These are phyloP conservation scores for Chirona hameri DNA, from an alignment of 2,888 invertebrate genomes.

Conservation along the genomic window DNA sequence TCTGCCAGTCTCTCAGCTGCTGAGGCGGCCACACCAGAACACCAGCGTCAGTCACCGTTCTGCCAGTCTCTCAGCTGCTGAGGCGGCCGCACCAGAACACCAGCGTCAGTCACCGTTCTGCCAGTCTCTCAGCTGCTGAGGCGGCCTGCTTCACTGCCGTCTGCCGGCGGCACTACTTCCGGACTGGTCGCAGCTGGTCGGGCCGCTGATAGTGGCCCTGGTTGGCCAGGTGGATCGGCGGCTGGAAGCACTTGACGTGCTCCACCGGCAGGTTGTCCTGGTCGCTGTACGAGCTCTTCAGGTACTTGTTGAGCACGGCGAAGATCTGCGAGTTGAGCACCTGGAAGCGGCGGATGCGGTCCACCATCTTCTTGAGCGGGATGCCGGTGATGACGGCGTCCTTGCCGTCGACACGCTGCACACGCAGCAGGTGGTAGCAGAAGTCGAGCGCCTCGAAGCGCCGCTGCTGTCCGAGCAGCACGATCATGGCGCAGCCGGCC, in stretches of 20 bases:
- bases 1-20: no score
- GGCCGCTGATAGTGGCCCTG: conserved; percentile 57
- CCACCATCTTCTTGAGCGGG: conserved; percentile 92
- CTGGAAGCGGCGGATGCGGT: conserved; percentile 86
- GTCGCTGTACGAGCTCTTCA: conserved; percentile 78
- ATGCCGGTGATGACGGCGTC: conserved; percentile 93
- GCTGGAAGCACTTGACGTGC: conserved; percentile 94
- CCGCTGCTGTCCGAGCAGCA: conserved; percentile 88
- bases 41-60: no score
- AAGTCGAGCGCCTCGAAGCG: conserved; percentile 97
- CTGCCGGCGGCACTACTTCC: neutral
- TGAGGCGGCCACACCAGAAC: no score
- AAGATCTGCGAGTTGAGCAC: conserved; percentile 98
- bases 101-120: no score
- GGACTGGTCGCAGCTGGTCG: conserved; percentile 48
- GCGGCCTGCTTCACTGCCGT: neutral
- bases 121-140: no score
- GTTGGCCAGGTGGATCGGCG: conserved; percentile 72
- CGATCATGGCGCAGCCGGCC: conserved; percentile 97
- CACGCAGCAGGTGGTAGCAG: conserved; percentile 93
- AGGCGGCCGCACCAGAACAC: no score
- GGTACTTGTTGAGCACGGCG: conserved; percentile 88
- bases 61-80: no score
- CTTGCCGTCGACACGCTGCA: conserved; percentile 93
- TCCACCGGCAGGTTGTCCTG: conserved; percentile 75